Evolutionary conservation across 2,113 vertebrate genomes (phyloP), one percentile per base, ranked within the genome.

Genomic region (Coryphaenoides rupestris): DNA sequence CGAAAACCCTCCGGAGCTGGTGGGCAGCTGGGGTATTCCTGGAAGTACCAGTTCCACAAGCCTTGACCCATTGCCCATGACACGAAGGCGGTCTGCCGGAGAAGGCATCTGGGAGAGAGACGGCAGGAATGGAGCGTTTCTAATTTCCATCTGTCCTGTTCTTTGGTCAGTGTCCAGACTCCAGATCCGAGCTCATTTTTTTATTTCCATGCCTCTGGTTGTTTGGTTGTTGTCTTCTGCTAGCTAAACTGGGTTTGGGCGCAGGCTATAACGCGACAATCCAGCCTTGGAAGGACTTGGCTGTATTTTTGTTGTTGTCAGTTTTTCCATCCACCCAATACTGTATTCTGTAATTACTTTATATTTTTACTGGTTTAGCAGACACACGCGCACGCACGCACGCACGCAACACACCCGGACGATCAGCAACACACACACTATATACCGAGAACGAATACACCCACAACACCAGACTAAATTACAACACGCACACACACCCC

Each of bases 61-160:
- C n/a, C 55, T 69, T 74, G 79, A 80, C 77, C 79, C 76, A 78
- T 69, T 75, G 84, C 63, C 77, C 68, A 70, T 22, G 66, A 74
- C 77, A 75, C 70, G 65, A n/a, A 75, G 75, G 80, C 55, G 57
- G 79, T 82, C 75, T 82, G 79, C 70, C 69, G 66, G 58, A 50
- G 64, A 77, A 40, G 67, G 59, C 59, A 46, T 61, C 50, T 23
- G n/a, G 19, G 62, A 59, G 19, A 19, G n/a, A n/a, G n/a, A n/a
- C n/a, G 4, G 16, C 6, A 17, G 10, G 26, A 28, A 58, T 55
- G 12, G 33, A 63, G 55, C 21, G 58, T n/a, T n/a, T 50, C 47
- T 28, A 47, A 67, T n/a, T 65, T 71, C 26, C 75, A 74, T n/a
- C 72, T 59, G 23, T 55, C n/a, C 16, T 49, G 15, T n/a, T 15